Percentiles rank a stretch among this genome's conserved stretches.
Conservation (phyloP, 2,113 vertebrate genomes). For the Monopterus albus region DNA sequence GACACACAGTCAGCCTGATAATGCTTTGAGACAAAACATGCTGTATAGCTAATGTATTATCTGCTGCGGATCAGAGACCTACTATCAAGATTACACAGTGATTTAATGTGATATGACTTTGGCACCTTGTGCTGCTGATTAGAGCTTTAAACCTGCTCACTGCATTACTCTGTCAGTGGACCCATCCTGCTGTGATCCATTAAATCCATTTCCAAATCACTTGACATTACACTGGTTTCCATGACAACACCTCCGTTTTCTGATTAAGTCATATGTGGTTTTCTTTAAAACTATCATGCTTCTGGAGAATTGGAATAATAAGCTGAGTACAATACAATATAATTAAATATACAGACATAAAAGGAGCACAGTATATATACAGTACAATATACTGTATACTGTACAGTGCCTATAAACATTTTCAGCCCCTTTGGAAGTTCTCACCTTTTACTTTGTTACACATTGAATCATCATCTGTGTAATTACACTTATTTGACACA, state of each 20-base stretch:
- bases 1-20: background rate
- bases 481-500: too few species aligned
- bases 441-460: too few species aligned
- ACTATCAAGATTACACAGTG: slow-evolving; percentile 42
- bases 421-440: too few species aligned
- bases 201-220: slow-evolving; percentile 47
- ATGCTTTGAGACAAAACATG: background rate
- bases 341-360: background rate
- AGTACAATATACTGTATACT: background rate
- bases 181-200: slow-evolving; percentile 48
- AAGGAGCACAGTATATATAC: background rate
- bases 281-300: slow-evolving; percentile 49
- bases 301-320: slow-evolving; percentile 39
- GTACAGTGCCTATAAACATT: too few species aligned
- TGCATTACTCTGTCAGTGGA: background rate
- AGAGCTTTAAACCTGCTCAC: slow-evolving; percentile 28
- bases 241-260: slow-evolving; percentile 58
- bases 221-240: slow-evolving; percentile 52
- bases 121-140: slow-evolving; percentile 16
- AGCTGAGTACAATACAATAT: slow-evolving; percentile 6
- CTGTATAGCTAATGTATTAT: slow-evolving; percentile 11
- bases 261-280: slow-evolving; percentile 62
- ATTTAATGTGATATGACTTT: slow-evolving; percentile 33
- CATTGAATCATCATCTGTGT: too few species aligned
- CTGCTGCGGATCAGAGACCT: slow-evolving; percentile 26